A percentile compares a stretch with the other conserved stretches of the same genome.
phyloP scores from a whole-genome alignment of 1,140 invertebrate species.

The honey bee (Apis mellifera) region DNA sequence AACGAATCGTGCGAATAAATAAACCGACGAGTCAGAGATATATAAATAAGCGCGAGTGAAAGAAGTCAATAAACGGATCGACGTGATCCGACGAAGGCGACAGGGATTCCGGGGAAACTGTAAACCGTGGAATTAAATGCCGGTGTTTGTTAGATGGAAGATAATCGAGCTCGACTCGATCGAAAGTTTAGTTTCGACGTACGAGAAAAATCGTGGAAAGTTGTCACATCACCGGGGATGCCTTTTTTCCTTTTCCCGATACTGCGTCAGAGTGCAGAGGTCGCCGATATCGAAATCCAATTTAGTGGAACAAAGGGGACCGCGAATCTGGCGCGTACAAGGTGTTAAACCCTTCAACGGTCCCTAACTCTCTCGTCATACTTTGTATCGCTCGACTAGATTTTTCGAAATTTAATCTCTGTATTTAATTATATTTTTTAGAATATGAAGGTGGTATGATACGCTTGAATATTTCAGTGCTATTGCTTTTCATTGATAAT shows the following conservation, averaged over 20 bases:
- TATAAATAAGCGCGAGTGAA: background rate
- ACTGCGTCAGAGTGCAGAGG: background rate
- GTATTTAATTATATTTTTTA: background rate
- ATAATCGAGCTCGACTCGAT: constrained; percentile 1
- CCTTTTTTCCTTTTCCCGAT: background rate
- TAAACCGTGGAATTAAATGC: background rate
- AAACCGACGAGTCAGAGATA: background rate
- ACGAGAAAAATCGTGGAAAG: background rate
- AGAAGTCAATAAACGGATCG: background rate
- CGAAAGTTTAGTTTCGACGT: background rate
- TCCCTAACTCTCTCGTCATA: background rate
- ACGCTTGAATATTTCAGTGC: too few species aligned
- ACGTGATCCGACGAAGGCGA: background rate
- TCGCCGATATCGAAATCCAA: constrained; percentile 24
- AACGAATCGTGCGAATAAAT: background rate
- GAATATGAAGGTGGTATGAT: too few species aligned
- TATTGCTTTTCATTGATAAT: too few species aligned
- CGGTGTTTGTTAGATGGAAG: background rate
- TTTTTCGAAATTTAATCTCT: background rate
- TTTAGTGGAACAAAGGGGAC: constrained; percentile 33
- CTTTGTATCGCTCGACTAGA: too few species aligned
- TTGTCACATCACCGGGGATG: background rate
- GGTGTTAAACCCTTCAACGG: background rate
- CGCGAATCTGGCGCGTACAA: background rate
- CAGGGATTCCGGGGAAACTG: background rate